Percentiles rank a stretch among this genome's conserved stretches.
These are phyloP conservation scores for Gymnocypris eckloni DNA, from an alignment of 2,797 vertebrate species.

Conservation along the genomic window DNA sequence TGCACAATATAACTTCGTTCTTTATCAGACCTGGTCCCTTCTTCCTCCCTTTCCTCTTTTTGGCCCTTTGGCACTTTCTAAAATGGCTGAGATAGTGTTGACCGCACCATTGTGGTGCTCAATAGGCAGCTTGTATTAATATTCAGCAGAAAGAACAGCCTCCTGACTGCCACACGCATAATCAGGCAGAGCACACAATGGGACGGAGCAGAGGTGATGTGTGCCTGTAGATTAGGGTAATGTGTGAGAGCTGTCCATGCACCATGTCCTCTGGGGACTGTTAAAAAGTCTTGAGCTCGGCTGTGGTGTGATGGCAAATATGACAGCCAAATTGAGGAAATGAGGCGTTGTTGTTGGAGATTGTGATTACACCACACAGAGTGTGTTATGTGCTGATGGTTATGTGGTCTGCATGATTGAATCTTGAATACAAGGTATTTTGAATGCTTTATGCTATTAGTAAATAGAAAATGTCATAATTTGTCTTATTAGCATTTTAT, in stretches of 20 bases:
- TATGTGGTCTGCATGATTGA: not conserved
- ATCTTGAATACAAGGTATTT: not conserved
- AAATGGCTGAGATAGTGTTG: constrained; percentile 51
- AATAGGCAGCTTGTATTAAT: constrained; percentile 59
- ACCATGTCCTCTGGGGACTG: constrained; percentile 19
- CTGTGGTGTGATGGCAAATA: constrained; percentile 27
- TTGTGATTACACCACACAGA: not conserved
- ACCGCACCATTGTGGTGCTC: constrained; percentile 47
- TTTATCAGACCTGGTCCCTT: constrained; percentile 2
- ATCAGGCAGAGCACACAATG: constrained; percentile 54
- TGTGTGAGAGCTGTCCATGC: constrained; percentile 20
- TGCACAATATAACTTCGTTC: constrained; percentile 17
- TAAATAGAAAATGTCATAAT: not conserved
- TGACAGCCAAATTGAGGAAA: constrained; percentile 25
- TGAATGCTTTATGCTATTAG: not conserved
- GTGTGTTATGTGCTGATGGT: not conserved
- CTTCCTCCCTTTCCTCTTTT: constrained; percentile 18
- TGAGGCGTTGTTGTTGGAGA: constrained; percentile 9
- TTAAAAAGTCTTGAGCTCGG: constrained; percentile 4
- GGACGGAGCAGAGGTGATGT: constrained; percentile 39
- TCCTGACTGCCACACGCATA: constrained; percentile 46
- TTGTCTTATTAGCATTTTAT: not conserved
- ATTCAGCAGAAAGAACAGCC: constrained; percentile 50
- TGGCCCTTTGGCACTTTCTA: constrained; percentile 29
- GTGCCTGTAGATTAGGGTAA: constrained; percentile 40